phyloP scores from a whole-genome alignment of 2,113 vertebrate genomes.

The Hemicordylus capensis region DNA sequence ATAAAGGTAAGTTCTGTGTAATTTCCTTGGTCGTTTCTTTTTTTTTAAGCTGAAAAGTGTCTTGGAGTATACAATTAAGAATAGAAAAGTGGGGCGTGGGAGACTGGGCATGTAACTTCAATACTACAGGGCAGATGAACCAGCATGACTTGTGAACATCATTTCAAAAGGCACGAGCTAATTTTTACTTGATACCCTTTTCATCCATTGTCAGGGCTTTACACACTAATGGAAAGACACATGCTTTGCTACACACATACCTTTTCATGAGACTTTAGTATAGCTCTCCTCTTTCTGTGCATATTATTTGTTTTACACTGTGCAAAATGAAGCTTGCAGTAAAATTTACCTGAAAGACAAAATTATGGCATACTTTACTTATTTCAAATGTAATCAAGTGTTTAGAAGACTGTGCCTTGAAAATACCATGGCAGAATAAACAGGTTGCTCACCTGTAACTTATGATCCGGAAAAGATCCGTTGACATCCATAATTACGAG shows the following conservation, averaged over 20 bases:
- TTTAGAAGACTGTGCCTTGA: not conserved
- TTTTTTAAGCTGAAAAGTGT: too few species aligned
- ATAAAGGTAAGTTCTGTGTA: not conserved
- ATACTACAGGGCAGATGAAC: not conserved
- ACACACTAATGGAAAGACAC: not conserved
- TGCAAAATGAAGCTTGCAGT: slow-evolving; percentile 94
- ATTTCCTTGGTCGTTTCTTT: too few species aligned
- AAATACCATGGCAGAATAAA: not conserved
- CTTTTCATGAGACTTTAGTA: slow-evolving; percentile 71
- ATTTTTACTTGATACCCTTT: not conserved
- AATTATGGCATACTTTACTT: not conserved
- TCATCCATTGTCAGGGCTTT: not conserved
- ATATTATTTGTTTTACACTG: slow-evolving; percentile 83
- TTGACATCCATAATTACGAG: too few species aligned
- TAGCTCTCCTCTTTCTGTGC: slow-evolving; percentile 79
- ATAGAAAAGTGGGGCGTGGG: too few species aligned
- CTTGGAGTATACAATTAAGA: too few species aligned
- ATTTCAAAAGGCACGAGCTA: not conserved
- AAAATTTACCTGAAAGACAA: slow-evolving; percentile 87
- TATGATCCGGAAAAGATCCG: too few species aligned
- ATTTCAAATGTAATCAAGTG: not conserved
- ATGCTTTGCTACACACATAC: slow-evolving; percentile 34
- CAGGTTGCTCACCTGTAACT: too few species aligned
- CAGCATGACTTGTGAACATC: not conserved
- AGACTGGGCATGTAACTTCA: not conserved